These are phyloP conservation scores for Bhutanitis thaidina DNA, from an alignment of 2,888 invertebrate genomes.

Conservation along the genomic window DNA sequence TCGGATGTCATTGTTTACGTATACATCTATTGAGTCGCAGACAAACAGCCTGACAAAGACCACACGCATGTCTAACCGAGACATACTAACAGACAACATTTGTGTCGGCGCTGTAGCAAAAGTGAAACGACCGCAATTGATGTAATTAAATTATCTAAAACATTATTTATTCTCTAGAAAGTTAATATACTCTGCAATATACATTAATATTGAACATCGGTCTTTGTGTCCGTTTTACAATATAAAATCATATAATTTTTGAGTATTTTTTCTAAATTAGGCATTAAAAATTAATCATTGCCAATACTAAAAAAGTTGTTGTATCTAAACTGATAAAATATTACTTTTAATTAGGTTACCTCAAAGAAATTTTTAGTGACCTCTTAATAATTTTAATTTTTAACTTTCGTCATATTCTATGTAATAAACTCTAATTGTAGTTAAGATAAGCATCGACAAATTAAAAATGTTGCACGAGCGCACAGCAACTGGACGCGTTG, in stretches of 20 bases:
- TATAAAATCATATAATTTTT: no score
- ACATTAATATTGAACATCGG: no score
- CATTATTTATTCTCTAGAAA: no score
- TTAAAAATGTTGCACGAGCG: constrained; percentile 23
- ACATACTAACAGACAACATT: constrained; percentile 19
- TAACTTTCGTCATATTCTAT: constrained; percentile 26
- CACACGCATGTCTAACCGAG: constrained; percentile 31
- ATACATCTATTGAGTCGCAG: constrained; percentile 31
- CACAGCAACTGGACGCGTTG: background rate
- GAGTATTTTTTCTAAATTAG: no score
- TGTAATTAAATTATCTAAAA: background rate
- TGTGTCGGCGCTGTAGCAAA: background rate
- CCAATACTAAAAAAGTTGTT: no score
- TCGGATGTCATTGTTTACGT: constrained; percentile 54
- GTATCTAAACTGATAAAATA: no score
- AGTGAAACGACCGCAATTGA: background rate
- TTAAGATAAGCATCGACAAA: constrained; percentile 29
- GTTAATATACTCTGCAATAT: no score
- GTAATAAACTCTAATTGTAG: constrained; percentile 33
- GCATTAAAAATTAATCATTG: no score
- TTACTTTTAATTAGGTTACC: no score
- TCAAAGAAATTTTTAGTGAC: constrained; percentile 10
- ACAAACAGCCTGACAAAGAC: constrained; percentile 29
- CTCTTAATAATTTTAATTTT: constrained; percentile 17
- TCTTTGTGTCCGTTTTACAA: no score